These are phyloP conservation scores for Drosophila elegans DNA, from an alignment of 1,140 invertebrate species.

Conservation along the genomic window DNA sequence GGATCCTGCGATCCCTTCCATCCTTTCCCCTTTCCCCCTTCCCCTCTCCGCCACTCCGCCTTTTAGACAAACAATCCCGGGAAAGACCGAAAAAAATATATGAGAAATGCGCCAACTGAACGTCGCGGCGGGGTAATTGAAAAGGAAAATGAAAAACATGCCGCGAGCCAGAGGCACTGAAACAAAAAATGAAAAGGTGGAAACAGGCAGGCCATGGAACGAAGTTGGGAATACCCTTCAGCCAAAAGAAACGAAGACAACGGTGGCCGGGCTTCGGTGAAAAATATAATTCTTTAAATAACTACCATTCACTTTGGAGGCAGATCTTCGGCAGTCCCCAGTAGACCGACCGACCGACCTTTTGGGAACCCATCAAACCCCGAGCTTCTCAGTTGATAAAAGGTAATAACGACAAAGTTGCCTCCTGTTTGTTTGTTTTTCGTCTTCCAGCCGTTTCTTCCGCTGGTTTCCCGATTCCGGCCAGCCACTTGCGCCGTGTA, in stretches of 20 bases:
- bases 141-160: slow-evolving; percentile 78
- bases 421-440: slow-evolving; percentile 52
- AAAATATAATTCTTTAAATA: slow-evolving; percentile 18
- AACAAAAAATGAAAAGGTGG: slow-evolving; percentile 54
- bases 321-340: neutral
- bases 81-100: slow-evolving; percentile 51
- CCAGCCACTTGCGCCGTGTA: slow-evolving; percentile 37
- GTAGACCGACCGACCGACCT: neutral
- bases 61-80: slow-evolving; percentile 65
- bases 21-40: neutral
- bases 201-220: slow-evolving; percentile 1
- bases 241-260: slow-evolving; percentile 4
- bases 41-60: neutral
- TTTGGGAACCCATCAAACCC: slow-evolving; percentile 31
- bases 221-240: slow-evolving; percentile 18
- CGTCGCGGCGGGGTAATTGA: slow-evolving; percentile 69
- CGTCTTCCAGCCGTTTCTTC: slow-evolving; percentile 31
- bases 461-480: slow-evolving; percentile 28
- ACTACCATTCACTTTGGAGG: neutral
- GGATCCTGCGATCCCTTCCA: slow-evolving; percentile 1
- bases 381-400: slow-evolving; percentile 30
- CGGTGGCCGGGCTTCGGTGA: neutral
- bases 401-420: slow-evolving; percentile 52
- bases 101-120: slow-evolving; percentile 77
- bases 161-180: slow-evolving; percentile 57